Evolutionary conservation across 2,888 invertebrate species (phyloP).

Genomic region (Habroteleia sp.): DNA sequence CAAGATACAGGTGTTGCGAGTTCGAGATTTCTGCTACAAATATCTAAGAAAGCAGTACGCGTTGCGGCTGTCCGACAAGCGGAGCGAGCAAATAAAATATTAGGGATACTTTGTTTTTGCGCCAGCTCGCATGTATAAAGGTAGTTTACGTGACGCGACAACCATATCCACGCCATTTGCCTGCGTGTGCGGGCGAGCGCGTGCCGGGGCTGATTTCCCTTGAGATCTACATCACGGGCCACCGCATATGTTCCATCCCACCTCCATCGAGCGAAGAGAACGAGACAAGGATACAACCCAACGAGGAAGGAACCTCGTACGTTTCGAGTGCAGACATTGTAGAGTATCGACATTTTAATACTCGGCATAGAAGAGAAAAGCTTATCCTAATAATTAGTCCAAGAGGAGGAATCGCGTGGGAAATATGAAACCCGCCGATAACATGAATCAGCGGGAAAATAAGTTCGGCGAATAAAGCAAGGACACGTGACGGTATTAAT

Average conservation of each 20-base stretch:
- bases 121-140: constrained; percentile 41
- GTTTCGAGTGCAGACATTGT: no score
- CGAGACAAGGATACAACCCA: not conserved
- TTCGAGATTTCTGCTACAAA: no score
- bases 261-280: constrained; percentile 13
- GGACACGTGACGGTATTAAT: constrained; percentile 28
- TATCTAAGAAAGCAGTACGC: no score
- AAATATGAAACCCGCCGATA: constrained; percentile 9
- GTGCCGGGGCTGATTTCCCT: constrained; percentile 76
- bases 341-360: constrained; percentile 30
- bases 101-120: constrained; percentile 68
- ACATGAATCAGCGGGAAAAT: constrained; percentile 41
- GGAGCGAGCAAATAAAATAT: constrained; percentile 72
- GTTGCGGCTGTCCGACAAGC: not conserved
- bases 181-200: constrained; percentile 44
- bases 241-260: constrained; percentile 50
- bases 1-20: no score
- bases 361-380: constrained; percentile 1
- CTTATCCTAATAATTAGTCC: constrained; percentile 14
- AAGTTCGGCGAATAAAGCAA: constrained; percentile 25
- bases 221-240: constrained; percentile 70
- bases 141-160: constrained; percentile 55
- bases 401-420: constrained; percentile 19
- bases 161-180: constrained; percentile 45
- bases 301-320: no score